Conservation (phyloP, 2,113 vertebrate species). For the Ailurus styani region DNA sequence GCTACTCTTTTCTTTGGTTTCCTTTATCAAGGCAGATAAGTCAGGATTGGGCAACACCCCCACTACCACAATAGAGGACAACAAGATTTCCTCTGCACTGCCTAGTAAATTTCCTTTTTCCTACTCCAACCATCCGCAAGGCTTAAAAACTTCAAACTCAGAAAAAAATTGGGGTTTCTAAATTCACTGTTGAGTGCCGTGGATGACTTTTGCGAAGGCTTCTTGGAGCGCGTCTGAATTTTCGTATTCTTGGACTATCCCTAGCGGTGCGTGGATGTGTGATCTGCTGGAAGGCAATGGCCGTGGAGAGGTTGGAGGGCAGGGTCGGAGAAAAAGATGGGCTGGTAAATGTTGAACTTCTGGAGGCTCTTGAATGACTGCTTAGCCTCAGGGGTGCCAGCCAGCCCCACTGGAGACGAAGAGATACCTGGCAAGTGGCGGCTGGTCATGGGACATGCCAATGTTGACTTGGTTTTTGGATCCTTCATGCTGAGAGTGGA, state of each 20-base stretch:
- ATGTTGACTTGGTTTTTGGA: constrained; percentile 63
- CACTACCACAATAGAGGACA: constrained; percentile 88
- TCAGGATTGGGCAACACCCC: constrained; percentile 90
- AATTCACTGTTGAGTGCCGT: constrained; percentile 81
- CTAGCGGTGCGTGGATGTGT: constrained; percentile 61
- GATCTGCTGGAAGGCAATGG: constrained; percentile 15
- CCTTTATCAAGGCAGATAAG: constrained; percentile 87
- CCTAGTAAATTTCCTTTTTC: constrained; percentile 95
- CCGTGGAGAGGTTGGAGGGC: constrained; percentile 66
- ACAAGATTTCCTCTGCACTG: constrained; percentile 92
- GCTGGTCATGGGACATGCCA: background rate
- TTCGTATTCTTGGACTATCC: constrained; percentile 61
- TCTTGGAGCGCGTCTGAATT: constrained; percentile 76
- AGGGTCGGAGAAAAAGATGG: constrained; percentile 59
- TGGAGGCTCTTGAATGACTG: constrained; percentile 60
- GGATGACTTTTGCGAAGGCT: constrained; percentile 78
- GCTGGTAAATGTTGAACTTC: constrained; percentile 41
- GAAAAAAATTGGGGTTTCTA: constrained; percentile 85
- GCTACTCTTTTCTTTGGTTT: constrained; percentile 73
- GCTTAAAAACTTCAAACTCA: constrained; percentile 90
- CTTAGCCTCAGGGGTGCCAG: constrained; percentile 37
- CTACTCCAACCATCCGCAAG: constrained; percentile 89
- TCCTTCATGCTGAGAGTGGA: background rate
- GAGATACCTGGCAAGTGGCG: constrained; percentile 36
- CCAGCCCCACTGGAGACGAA: constrained; percentile 13